These are phyloP conservation scores for Aelia acuminata DNA, from an alignment of 2,888 invertebrate species.

Conservation along the genomic window DNA sequence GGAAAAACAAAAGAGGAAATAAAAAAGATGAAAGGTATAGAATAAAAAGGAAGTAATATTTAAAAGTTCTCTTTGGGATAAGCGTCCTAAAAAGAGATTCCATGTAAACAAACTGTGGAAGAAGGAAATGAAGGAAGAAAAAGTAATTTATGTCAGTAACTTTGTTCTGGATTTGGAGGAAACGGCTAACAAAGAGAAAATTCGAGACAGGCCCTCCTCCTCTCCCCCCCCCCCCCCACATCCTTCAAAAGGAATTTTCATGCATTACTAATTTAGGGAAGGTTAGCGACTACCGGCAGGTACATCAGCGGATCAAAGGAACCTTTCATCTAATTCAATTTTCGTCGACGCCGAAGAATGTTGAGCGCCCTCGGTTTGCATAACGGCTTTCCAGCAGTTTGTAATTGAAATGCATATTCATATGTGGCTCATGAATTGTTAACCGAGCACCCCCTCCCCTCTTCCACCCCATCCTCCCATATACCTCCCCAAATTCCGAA, in stretches of 20 bases:
- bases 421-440: constrained; percentile 56
- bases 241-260: constrained; percentile 38
- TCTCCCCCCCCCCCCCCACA: neutral
- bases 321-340: constrained; percentile 45
- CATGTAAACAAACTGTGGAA: constrained; percentile 50
- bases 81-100: constrained; percentile 57
- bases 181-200: constrained; percentile 51
- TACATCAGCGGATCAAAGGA: constrained; percentile 21
- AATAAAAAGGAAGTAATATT: constrained; percentile 34
- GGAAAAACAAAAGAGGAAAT: neutral
- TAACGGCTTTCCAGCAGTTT: constrained; percentile 52
- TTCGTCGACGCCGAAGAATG: constrained; percentile 18
- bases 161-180: neutral
- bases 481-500: neutral
- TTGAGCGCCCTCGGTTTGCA: constrained; percentile 49
- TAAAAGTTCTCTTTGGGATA: constrained; percentile 33
- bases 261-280: constrained; percentile 52
- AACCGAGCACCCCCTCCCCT: neutral
- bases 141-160: constrained; percentile 57
- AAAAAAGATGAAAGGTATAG: neutral
- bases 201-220: constrained; percentile 30
- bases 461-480: neutral
- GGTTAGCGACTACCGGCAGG: constrained; percentile 2
- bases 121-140: constrained; percentile 51
- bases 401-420: constrained; percentile 59